Evolutionary conservation across 2,113 vertebrate genomes (phyloP), one percentile per base, ranked within the genome.

Genomic region (Conger conger): DNA sequence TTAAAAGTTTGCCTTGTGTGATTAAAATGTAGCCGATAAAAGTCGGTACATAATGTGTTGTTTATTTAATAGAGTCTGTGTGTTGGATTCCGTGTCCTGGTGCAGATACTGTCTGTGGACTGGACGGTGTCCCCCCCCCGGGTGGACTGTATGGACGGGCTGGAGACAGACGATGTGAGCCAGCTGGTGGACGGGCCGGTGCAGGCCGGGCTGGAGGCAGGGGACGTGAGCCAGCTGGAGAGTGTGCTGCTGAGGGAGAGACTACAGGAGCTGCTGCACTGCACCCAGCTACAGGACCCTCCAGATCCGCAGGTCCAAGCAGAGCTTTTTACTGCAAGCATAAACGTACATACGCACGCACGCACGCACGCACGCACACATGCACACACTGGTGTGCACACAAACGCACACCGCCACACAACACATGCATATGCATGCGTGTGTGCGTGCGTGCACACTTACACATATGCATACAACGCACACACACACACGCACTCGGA

Each of bases 181-280:
- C n/a, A 42, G 40, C 9, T 9, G 9, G 40, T 3, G 40, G 40
- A 5, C 4, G 40, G 9, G 40, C 4, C 40, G 40, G 40, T 3
- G 5, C n/a, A 23, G n/a, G 85, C 88, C 23, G 83, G 88, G 81
- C 13, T 81, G 76, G 88, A 90, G 85, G 8, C 27, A 0, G 78
- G 88, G 50, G 86, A 78, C 33, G 50, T 87, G 37, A 84, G 63
- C 63, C 88, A 93, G 73, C 85, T 83, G 79, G 92, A 95, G 86
- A 85, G 86, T n/a, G 92, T 94, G 86, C 80, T 97, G 86, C 91
- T 96, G 15, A 90, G 92, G 78, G 95, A 96, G 87, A 93, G 91
- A 84, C 89, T 95, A 84, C 89, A 92, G 86, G 96, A 96, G 83
- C 80, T 94, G 8, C 89, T 91, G 79, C 77, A 91, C 4, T 84